Evolutionary conservation across 2,888 invertebrate species (phyloP).

Genomic region (Protonemura montana): DNA sequence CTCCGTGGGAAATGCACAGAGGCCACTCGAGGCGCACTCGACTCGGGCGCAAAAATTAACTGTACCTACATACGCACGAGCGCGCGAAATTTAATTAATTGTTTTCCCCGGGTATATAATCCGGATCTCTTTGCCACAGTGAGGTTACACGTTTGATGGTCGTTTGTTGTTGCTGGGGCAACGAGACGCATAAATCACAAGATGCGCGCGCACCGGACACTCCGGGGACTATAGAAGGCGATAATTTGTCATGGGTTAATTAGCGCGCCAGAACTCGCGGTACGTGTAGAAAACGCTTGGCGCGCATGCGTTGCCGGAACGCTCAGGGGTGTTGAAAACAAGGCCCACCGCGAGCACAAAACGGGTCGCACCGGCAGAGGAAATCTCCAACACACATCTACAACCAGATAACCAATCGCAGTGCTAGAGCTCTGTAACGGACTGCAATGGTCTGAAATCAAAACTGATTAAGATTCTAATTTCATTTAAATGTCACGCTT

Average conservation of each 20-base stretch:
- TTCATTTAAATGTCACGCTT: slow-evolving; percentile 12
- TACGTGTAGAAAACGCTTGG: slow-evolving; percentile 32
- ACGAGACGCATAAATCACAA: slow-evolving; percentile 24
- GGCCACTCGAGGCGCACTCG: no score
- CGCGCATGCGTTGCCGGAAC: background rate
- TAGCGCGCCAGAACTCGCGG: background rate
- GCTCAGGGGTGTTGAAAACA: background rate
- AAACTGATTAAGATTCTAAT: background rate
- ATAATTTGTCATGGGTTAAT: slow-evolving; percentile 38
- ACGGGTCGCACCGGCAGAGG: background rate
- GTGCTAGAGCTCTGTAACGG: background rate
- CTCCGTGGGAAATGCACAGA: background rate
- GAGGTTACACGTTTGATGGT: background rate
- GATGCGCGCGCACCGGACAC: background rate
- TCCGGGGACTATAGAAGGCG: background rate
- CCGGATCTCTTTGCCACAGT: background rate
- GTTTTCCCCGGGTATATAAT: background rate
- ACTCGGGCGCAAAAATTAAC: no score
- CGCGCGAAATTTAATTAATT: background rate
- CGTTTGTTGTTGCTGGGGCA: slow-evolving; percentile 1
- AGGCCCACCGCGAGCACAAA: background rate
- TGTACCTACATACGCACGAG: background rate
- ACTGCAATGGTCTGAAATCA: background rate
- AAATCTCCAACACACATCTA: background rate
- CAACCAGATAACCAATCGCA: background rate